Evolutionary conservation across 2,797 vertebrate species (phyloP), one percentile per base, ranked within the genome.

Genomic region (Hypotaenidia philippensis): DNA sequence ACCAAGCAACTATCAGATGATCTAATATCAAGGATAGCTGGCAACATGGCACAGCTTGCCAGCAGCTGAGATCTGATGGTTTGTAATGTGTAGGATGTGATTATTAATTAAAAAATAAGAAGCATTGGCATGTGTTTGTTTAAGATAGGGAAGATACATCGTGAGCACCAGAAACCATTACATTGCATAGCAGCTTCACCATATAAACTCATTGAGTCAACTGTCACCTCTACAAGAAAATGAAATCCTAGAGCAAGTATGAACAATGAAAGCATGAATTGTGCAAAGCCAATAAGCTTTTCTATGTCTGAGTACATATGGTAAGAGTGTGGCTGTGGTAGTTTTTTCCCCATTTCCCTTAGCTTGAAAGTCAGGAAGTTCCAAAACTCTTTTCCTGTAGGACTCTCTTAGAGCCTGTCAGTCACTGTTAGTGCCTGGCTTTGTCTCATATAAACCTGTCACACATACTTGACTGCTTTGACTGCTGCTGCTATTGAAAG

Each of bases 1-100:
- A 93, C 65, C 36, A 60, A 87, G 74, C 25, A 84, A 82, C 60
- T 78, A 76, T 75, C 71, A 75, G 45, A 81, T 94, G 57, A 92
- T 91, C 49, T 83, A 23, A 44, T 79, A 81, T 52, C 34, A 40
- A 53, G 45, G 40, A 20, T 68, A 85, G 26, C 31, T 44, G 60
- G 41, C 34, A 70, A n/a, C 11, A 52, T 11, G 29, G 44, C 87
- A 32, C 26, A 85, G 64, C 60, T 96, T 94, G 76, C 65, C 75
- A 70, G 63, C 68, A 65, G 19, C 85, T 45, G 50, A 80, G 53
- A 65, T 87, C 22, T 85, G 55, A 57, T 79, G n/a, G 13, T 38
- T 74, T 81, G 55, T 83, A 66, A 75, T 31, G n/a, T 71, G 57
- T 86, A 81, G 40, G 45, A 61, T 63, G 34, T 34, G 34, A 55